Evolutionary conservation across 1,140 invertebrate genomes (phyloP).

Genomic region (Drosophila parabipectinata): DNA sequence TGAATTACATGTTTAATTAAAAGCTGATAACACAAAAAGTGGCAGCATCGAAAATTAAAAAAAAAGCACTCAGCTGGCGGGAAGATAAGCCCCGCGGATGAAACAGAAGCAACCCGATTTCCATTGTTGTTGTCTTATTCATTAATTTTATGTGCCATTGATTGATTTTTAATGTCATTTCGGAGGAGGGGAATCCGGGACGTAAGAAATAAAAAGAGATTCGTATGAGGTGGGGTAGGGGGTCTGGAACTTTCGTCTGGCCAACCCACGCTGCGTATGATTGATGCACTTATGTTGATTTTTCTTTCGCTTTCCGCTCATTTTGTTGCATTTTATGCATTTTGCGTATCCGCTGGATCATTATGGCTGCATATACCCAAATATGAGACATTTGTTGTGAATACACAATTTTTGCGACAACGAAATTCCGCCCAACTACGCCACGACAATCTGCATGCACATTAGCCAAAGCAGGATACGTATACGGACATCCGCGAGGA

Average conservation of each 20-base stretch:
- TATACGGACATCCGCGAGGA: constrained; percentile 33
- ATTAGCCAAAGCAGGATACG: constrained; percentile 52
- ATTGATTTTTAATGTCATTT: constrained; percentile 81
- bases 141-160: constrained; percentile 78
- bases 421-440: constrained; percentile 10
- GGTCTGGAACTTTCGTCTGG: constrained; percentile 53
- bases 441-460: constrained; percentile 54
- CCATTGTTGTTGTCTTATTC: constrained; percentile 54
- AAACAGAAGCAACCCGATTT: constrained; percentile 33
- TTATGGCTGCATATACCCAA: constrained; percentile 67
- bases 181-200: constrained; percentile 11
- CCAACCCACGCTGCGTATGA: constrained; percentile 68
- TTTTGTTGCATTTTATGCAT: constrained; percentile 73
- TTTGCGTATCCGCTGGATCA: constrained; percentile 71
- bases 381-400: constrained; percentile 80
- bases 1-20: constrained; percentile 60
- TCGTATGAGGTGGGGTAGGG: neutral
- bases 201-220: neutral
- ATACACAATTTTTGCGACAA: constrained; percentile 73
- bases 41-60: constrained; percentile 25
- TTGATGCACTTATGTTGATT: constrained; percentile 70
- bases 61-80: constrained; percentile 39
- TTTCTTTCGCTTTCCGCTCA: constrained; percentile 32
- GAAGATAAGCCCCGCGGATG: constrained; percentile 26
- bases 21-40: constrained; percentile 61